Conservation (phyloP, 2,113 vertebrate species). For the Microcebus murinus region DNA sequence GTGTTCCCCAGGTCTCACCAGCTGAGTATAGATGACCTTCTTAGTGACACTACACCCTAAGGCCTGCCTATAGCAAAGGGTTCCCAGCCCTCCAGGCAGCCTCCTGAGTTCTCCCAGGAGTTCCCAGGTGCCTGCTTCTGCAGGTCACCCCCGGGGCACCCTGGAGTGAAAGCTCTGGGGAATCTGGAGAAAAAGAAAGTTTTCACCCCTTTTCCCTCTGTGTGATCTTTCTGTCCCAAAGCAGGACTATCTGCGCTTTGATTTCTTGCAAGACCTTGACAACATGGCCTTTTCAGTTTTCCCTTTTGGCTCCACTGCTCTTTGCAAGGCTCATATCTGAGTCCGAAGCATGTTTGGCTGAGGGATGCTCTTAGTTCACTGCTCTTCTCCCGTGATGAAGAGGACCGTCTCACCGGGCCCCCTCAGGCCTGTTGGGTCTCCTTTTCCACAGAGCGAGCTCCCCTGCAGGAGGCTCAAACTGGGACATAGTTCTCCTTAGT, state of each 20-base stretch:
- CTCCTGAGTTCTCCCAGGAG: not conserved
- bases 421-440: rapidly evolving
- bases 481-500: not conserved
- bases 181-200: not conserved
- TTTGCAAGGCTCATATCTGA: not conserved
- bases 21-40: not conserved
- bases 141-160: rapidly evolving
- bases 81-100: not conserved
- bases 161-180: not conserved
- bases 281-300: not conserved
- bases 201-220: not conserved
- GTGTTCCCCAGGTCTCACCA: not conserved
- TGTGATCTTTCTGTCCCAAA: not conserved
- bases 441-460: not conserved
- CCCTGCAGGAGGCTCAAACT: not conserved
- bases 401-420: not conserved
- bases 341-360: not conserved
- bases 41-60: too few species aligned
- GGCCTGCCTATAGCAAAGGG: not conserved
- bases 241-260: not conserved
- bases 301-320: not conserved
- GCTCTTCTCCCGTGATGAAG: not conserved
- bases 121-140: rapidly evolving
- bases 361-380: not conserved
- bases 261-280: rapidly evolving